Percentiles rank a stretch among this genome's conserved stretches.
phyloP scores from a whole-genome alignment of 2,888 invertebrate species.

The Tetragnatha montana region DNA sequence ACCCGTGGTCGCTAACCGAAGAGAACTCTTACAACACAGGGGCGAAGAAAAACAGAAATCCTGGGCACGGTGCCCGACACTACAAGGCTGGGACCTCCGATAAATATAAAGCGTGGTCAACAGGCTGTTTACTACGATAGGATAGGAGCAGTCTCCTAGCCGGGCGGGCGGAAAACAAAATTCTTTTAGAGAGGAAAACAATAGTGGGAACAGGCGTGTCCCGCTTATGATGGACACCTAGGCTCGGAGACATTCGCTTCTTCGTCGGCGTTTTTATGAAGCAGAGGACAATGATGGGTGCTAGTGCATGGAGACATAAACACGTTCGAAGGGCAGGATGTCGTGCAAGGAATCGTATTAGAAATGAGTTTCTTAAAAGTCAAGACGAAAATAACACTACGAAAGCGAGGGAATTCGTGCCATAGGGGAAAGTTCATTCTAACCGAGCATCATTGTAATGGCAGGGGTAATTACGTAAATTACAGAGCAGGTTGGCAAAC shows the following conservation, averaged over 20 bases:
- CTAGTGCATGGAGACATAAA: too few species aligned
- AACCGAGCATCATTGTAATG: too few species aligned
- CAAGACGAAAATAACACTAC: too few species aligned
- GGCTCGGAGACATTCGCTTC: neutral
- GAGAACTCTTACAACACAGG: neutral
- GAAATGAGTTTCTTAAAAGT: too few species aligned
- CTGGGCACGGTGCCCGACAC: constrained; percentile 25
- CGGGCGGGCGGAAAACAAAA: constrained; percentile 3
- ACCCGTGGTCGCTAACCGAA: constrained; percentile 36
- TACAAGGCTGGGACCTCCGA: constrained; percentile 13
- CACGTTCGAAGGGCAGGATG: too few species aligned
- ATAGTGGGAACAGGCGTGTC: neutral
- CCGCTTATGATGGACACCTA: neutral
- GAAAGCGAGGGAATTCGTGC: too few species aligned
- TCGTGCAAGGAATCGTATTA: too few species aligned
- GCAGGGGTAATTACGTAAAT: too few species aligned
- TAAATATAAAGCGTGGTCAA: constrained; percentile 39
- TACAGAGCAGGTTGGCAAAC: too few species aligned
- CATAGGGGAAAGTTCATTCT: too few species aligned
- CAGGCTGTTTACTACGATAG: constrained; percentile 39
- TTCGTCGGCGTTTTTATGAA: neutral
- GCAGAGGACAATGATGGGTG: too few species aligned
- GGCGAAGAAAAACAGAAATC: neutral
- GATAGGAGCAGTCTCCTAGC: neutral
- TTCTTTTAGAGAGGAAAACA: constrained; percentile 11